Base-by-base conservation (phyloP, 2,113 vertebrate species). In the Agapornis roseicollis region DNA sequence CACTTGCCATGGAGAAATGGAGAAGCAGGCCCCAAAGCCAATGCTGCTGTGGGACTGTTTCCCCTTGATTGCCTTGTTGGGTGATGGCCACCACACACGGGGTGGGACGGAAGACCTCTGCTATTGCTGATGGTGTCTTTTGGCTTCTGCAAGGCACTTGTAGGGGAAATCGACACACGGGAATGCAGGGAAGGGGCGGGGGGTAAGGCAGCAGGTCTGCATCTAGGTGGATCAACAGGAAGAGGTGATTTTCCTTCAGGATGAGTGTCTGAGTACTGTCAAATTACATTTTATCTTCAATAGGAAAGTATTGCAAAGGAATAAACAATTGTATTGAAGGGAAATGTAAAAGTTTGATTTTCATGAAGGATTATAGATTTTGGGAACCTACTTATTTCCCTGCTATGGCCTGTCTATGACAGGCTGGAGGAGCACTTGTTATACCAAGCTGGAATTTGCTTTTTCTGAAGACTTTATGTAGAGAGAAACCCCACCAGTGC, bases 401-500 rank as follows among this genome's bases (percentile, higher is more conserved):
- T 83, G 37, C 1, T 1, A 33, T 58, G 50, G 41, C 29, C 29
- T 27, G 56, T 81, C 33, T 39, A 25, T 0, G 2, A 20, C 33
- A 71, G 39, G 17, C 68, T 83, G 60, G 60, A 94, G 39, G 29
- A 81, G 25, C 65, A 55, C 72, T 90, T 95, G 23, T 50, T 60
- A 27, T 60, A 80, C 23, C 39, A 68, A 44, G 24, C 39, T 81
- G 65, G 39, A 74, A 64, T 86, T 39, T 68, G 9, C 7, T 42
- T 78, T 84, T 60, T 37, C 25, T 35, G 9, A n/a, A 50, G 55
- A 29, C 35, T 66, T 74, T 27, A 41, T 49, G 28, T 63, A 63
- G 27, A 39, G 68, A 90, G 69, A 85, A 90, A 90, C 93, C 41
- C 39, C 56, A 78, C 39, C 27, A 81, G 16, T 80, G 68, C 47